These are phyloP conservation scores for Tamandua tetradactyla DNA, from an alignment of 2,797 vertebrate species.

Conservation along the genomic window DNA sequence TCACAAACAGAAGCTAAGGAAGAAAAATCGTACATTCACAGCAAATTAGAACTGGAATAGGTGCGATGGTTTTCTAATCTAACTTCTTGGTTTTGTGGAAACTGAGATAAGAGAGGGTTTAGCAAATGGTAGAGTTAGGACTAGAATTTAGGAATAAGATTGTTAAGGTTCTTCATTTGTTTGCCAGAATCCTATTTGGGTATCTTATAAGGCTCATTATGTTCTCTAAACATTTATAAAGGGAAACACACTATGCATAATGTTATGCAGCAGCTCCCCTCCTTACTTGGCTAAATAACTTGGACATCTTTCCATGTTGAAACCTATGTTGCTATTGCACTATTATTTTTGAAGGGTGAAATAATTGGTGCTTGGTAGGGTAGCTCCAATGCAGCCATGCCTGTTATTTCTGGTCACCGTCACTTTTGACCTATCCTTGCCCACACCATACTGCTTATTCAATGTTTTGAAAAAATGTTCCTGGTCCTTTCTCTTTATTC, in stretches of 20 bases:
- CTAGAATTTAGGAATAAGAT: background rate
- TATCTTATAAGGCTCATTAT: background rate
- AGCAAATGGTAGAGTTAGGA: background rate
- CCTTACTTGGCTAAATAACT: background rate
- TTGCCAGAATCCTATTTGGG: background rate
- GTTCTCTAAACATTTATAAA: background rate
- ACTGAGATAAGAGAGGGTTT: background rate
- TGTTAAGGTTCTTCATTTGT: background rate
- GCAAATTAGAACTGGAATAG: background rate
- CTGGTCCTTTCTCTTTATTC: background rate
- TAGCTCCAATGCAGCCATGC: background rate
- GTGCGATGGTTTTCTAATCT: background rate
- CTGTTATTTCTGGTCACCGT: background rate
- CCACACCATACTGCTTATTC: too few species aligned
- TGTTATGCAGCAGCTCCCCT: background rate
- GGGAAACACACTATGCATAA: background rate
- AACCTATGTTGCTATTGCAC: background rate
- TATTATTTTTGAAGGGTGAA: background rate
- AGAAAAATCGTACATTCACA: too few species aligned
- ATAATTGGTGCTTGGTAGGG: background rate
- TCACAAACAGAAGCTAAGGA: too few species aligned
- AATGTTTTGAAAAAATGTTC: constrained; percentile 13
- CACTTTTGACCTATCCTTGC: background rate
- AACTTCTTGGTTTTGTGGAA: background rate
- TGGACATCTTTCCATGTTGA: background rate